Evolutionary conservation across 2,113 vertebrate genomes (phyloP).

Genomic region (Glaucidium brasilianum): DNA sequence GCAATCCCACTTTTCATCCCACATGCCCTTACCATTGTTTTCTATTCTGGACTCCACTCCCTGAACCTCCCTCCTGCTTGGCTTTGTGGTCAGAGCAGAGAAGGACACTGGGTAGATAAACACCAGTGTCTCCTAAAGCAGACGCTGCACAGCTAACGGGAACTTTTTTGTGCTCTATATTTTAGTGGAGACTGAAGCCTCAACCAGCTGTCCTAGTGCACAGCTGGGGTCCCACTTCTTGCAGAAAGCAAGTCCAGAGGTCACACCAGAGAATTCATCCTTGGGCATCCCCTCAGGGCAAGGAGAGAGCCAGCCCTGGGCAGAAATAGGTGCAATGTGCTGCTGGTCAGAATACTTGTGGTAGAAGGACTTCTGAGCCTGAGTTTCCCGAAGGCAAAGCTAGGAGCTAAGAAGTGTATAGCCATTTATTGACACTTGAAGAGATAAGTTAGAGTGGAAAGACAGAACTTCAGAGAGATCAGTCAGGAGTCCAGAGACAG

Average conservation of each 20-base stretch:
- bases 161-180: background rate
- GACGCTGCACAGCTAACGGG: background rate
- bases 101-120: accelerated
- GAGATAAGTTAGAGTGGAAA: background rate
- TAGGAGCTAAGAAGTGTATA: background rate
- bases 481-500: background rate
- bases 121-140: background rate
- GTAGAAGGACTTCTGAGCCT: background rate
- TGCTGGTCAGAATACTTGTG: background rate
- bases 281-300: background rate
- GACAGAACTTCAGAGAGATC: background rate
- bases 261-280: background rate
- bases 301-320: conserved; percentile 9
- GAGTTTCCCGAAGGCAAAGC: background rate
- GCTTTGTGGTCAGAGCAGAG: background rate
- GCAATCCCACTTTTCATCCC: background rate
- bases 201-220: background rate
- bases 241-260: background rate
- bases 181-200: conserved; percentile 10
- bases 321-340: background rate
- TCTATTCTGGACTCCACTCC: background rate
- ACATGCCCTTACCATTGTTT: background rate
- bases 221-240: background rate
- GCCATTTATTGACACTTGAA: background rate
- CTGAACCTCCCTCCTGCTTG: background rate